These are phyloP conservation scores for Rhinoraja longicauda DNA, from an alignment of 2,797 vertebrate genomes.

Conservation along the genomic window DNA sequence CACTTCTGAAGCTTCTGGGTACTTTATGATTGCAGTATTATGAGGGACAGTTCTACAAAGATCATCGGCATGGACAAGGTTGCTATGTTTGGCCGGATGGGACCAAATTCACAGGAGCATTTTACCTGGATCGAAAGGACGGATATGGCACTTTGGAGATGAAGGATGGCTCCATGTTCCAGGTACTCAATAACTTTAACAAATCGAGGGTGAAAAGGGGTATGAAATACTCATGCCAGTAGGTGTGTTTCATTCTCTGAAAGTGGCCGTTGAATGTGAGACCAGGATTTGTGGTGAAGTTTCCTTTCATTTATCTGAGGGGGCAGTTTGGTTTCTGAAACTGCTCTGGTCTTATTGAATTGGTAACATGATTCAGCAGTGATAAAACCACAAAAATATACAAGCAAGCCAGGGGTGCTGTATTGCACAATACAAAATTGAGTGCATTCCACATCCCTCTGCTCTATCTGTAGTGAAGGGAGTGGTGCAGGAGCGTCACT, in stretches of 20 bases:
- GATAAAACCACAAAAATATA: neutral
- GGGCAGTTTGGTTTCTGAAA: neutral
- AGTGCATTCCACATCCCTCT: neutral
- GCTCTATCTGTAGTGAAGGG: neutral
- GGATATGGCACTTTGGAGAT: constrained; percentile 68
- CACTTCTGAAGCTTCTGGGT: neutral
- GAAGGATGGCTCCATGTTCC: constrained; percentile 60
- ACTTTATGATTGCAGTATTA: constrained; percentile 58
- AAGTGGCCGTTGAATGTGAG: neutral
- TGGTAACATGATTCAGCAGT: neutral
- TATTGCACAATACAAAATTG: no score
- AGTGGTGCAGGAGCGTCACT: neutral
- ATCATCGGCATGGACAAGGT: constrained; percentile 69
- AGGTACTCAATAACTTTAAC: constrained; percentile 56
- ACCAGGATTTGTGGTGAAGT: neutral
- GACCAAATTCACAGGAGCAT: constrained; percentile 68
- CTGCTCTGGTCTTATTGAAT: neutral
- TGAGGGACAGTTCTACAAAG: constrained; percentile 71
- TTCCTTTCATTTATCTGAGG: neutral
- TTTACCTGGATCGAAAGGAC: constrained; percentile 76
- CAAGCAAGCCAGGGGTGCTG: neutral
- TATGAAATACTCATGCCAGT: neutral
- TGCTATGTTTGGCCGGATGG: constrained; percentile 70
- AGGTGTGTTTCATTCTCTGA: neutral
- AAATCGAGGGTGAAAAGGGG: neutral